Conservation (phyloP, 2,113 vertebrate genomes). For the Grantiella picta region DNA sequence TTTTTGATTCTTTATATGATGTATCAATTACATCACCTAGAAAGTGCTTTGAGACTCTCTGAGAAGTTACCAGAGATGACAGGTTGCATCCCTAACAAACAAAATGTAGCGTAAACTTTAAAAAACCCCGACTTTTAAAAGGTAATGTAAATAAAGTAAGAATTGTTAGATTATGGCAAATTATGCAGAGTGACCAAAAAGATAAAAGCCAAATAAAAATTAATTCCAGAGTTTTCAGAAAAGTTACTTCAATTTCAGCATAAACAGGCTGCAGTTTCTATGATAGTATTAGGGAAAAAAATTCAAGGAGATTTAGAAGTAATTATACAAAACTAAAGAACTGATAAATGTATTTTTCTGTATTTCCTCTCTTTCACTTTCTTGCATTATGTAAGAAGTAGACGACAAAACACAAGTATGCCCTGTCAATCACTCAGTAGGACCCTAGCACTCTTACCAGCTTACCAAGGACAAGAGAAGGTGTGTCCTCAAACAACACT, state of each 20-base stretch:
- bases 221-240: background rate
- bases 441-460: background rate
- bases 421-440: background rate
- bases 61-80: background rate
- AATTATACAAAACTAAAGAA: background rate
- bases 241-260: background rate
- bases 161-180: background rate
- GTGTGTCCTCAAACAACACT: background rate
- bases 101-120: background rate
- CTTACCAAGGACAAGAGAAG: background rate
- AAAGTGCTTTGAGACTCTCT: background rate
- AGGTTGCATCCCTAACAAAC: background rate
- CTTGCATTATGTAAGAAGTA: background rate
- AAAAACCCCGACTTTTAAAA: fast-evolving
- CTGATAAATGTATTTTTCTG: background rate
- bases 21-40: background rate
- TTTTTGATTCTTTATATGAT: slow-evolving; percentile 14
- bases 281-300: fast-evolving
- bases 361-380: background rate
- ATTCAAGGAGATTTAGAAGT: background rate
- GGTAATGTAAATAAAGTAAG: background rate
- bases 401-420: background rate
- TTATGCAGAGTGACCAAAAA: background rate
- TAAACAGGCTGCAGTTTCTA: background rate
- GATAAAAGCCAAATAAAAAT: background rate